Evolutionary conservation across 2,888 invertebrate species (phyloP).

Genomic region (Polydrusus cervinus): DNA sequence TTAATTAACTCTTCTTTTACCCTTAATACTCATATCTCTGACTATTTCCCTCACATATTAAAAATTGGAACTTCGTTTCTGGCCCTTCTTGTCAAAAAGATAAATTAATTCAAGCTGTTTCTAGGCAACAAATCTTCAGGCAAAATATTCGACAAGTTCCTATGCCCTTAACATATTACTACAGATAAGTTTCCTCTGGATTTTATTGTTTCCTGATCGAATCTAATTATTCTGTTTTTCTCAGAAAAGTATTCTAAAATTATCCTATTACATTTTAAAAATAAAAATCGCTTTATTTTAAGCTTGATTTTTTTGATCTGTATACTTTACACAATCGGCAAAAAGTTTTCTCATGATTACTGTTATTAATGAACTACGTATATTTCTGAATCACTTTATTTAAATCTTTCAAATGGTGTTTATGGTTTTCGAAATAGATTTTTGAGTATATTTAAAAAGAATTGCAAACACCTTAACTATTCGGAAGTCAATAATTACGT

Average conservation of each 20-base stretch:
- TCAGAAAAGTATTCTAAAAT: neutral
- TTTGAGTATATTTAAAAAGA: neutral
- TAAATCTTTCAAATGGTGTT: neutral
- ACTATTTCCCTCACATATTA: too few relatives aligned
- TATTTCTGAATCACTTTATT: neutral
- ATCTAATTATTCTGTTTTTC: too few relatives aligned
- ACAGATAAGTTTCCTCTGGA: too few relatives aligned
- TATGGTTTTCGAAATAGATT: neutral
- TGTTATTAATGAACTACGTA: neutral
- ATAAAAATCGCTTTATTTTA: neutral
- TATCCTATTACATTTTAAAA: neutral
- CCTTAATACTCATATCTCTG: too few relatives aligned
- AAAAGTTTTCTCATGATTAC: neutral
- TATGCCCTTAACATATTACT: too few relatives aligned
- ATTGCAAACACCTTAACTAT: neutral
- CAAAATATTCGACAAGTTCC: too few relatives aligned
- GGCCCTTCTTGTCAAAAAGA: too few relatives aligned
- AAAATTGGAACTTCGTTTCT: too few relatives aligned
- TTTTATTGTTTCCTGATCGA: too few relatives aligned
- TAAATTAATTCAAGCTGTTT: too few relatives aligned
- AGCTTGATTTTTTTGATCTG: neutral
- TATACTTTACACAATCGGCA: neutral
- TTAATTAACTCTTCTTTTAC: too few relatives aligned
- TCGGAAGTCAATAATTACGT: neutral
- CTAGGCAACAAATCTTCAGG: too few relatives aligned